phyloP scores from a whole-genome alignment of 1,140 invertebrate species.

The Drosophila suzukii region DNA sequence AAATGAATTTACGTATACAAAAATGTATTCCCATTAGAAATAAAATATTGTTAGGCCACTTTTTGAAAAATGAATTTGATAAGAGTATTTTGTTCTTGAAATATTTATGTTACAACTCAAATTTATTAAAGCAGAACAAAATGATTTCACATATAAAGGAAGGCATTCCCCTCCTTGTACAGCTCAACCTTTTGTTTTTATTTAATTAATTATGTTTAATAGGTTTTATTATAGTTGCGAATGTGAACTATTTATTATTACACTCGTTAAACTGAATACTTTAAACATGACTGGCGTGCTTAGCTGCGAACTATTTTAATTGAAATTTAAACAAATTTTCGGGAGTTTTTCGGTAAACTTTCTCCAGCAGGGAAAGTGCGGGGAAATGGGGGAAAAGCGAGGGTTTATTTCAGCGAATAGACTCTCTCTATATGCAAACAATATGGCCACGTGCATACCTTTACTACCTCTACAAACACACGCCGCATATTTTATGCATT shows the following conservation, averaged over 20 bases:
- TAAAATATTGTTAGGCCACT: too few relatives aligned
- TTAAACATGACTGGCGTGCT: not conserved
- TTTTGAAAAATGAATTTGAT: too few relatives aligned
- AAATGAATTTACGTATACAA: too few relatives aligned
- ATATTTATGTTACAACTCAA: too few relatives aligned
- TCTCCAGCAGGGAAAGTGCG: not conserved
- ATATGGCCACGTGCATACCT: conserved; percentile 43
- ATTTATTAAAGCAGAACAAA: too few relatives aligned
- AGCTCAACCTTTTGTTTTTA: too few relatives aligned
- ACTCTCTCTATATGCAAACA: conserved; percentile 19
- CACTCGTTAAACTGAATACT: not conserved
- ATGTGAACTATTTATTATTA: not conserved
- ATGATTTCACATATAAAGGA: too few relatives aligned
- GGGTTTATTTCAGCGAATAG: conserved; percentile 7
- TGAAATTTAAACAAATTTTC: conserved; percentile 44
- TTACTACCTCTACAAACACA: conserved; percentile 4
- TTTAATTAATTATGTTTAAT: not conserved
- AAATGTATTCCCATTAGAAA: too few relatives aligned
- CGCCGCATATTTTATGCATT: conserved; percentile 64
- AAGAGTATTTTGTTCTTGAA: too few relatives aligned
- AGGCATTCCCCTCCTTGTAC: not conserved
- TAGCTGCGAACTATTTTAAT: conserved; percentile 17
- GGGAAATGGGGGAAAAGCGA: not conserved
- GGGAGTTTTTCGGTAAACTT: conserved; percentile 29
- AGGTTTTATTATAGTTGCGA: not conserved